Base-by-base conservation (phyloP, 1,140 invertebrate genomes). In the Globodera ellingtonae region DNA sequence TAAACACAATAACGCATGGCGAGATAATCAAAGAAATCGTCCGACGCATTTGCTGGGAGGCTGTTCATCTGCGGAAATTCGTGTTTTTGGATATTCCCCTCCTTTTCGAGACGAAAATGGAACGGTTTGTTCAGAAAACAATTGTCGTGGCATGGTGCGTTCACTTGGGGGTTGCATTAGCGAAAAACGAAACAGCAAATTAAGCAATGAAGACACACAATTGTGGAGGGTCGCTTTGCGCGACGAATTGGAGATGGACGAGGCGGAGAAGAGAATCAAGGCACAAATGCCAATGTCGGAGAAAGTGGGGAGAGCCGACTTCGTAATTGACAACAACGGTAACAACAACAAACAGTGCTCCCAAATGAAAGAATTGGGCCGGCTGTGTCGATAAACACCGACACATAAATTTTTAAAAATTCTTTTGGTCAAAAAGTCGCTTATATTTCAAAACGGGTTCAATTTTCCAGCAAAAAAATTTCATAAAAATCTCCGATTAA, bases 61-160 rank as follows among this genome's bases (percentile, higher is more conserved):
- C 48, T 10, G 13, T 77, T 44, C 65, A 47, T 21, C 48, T 77
- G 6, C 24, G 69, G 18, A 77, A 77, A 69, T 67, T 77, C 50
- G 24, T 77, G 15, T 65, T 77, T 69, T 67, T 77, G 62, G 75
- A 77, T n/a, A 62, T 77, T 69, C 75, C 75, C 44, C 46, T 77
- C 21, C 62, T 77, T 35, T 77, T 44, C 65, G 75, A 77, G 69
- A 77, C 75, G 10, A 67, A 67, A 44, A 65, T 67, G 62, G 52
- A 77, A 13, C 65, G 69, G 18, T 77, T 77, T 47, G 62, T 77
- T 6, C 48, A 48, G n/a, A 77, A 69, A 65, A 69, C 48, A 24
- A 48, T 47, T 67, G 75, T 77, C 24, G 69, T 62, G 21, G 65
- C 9, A 62, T 77, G 73, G 73, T 75, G 21, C 50, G 6, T 21